A percentile compares a stretch with the other conserved stretches of the same genome.
phyloP scores from a whole-genome alignment of 2,113 vertebrate species.

The Leptosomus discolor region DNA sequence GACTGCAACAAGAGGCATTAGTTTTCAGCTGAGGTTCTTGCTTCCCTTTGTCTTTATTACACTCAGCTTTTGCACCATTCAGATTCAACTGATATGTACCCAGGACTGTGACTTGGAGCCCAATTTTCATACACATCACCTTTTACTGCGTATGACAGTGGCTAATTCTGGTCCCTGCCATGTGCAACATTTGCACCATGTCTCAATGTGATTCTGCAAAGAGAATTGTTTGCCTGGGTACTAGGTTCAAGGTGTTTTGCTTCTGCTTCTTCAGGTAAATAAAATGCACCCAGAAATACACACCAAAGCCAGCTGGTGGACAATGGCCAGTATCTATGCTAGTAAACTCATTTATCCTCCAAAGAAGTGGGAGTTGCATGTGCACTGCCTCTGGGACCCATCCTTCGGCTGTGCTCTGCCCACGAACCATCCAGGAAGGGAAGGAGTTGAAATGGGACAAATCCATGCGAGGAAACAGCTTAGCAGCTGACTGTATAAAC shows the following conservation, averaged over 20 bases:
- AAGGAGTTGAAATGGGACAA: background rate
- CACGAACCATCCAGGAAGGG: background rate
- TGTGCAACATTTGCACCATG: background rate
- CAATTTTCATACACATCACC: background rate
- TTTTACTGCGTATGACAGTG: background rate
- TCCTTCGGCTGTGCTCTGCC: background rate
- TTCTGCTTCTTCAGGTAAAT: background rate
- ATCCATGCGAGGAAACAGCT: constrained; percentile 6
- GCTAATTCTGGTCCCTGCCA: background rate
- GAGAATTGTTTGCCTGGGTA: background rate
- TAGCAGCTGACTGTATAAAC: constrained; percentile 33
- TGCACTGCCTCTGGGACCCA: background rate
- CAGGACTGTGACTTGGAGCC: background rate
- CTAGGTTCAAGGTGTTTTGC: background rate
- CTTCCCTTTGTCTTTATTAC: background rate
- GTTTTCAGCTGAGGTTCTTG: background rate
- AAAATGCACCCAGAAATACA: background rate
- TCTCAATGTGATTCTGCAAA: background rate
- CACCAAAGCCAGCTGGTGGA: background rate
- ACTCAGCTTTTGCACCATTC: background rate
- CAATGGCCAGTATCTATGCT: background rate
- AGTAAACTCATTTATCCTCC: background rate
- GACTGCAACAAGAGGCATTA: background rate
- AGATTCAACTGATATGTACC: background rate
- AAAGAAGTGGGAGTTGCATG: background rate